phyloP scores from a whole-genome alignment of 2,888 invertebrate genomes.

The Netelia fuscicornis region DNA sequence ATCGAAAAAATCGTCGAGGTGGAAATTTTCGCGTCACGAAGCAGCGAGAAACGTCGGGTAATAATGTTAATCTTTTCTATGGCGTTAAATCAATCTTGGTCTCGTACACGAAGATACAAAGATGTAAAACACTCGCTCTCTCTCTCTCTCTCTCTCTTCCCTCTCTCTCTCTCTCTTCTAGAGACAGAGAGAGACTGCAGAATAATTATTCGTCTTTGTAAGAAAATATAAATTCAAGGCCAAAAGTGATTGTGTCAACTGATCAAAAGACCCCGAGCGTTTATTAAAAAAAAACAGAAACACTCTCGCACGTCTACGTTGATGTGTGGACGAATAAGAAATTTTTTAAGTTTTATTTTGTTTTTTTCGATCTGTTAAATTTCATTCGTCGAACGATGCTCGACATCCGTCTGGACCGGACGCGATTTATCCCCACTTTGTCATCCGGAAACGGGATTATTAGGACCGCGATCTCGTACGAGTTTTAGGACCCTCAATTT shows the following conservation, averaged over 20 bases:
- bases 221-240: slow-evolving; percentile 39
- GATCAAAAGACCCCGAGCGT: background rate
- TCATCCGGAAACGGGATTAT: slow-evolving; percentile 61
- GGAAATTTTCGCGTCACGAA: slow-evolving; percentile 33
- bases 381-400: slow-evolving; percentile 30
- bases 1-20: slow-evolving; percentile 15
- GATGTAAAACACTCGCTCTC: slow-evolving; percentile 8
- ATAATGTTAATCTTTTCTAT: slow-evolving; percentile 6
- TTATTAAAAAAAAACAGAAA: slow-evolving; percentile 2
- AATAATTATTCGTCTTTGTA: slow-evolving; percentile 22
- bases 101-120: background rate
- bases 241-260: slow-evolving; percentile 35
- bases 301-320: background rate
- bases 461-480: slow-evolving; percentile 37
- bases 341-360: slow-evolving; percentile 13
- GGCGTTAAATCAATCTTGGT: slow-evolving; percentile 12
- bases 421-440: slow-evolving; percentile 62
- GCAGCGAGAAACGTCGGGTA: background rate
- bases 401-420: slow-evolving; percentile 55
- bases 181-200: background rate
- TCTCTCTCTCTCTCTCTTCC: background rate
- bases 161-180: background rate
- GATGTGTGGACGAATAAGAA: background rate
- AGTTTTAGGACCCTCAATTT: slow-evolving; percentile 24
- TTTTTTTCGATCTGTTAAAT: slow-evolving; percentile 7